Conservation (phyloP, 2,113 vertebrate genomes). For the Geococcyx californianus region DNA sequence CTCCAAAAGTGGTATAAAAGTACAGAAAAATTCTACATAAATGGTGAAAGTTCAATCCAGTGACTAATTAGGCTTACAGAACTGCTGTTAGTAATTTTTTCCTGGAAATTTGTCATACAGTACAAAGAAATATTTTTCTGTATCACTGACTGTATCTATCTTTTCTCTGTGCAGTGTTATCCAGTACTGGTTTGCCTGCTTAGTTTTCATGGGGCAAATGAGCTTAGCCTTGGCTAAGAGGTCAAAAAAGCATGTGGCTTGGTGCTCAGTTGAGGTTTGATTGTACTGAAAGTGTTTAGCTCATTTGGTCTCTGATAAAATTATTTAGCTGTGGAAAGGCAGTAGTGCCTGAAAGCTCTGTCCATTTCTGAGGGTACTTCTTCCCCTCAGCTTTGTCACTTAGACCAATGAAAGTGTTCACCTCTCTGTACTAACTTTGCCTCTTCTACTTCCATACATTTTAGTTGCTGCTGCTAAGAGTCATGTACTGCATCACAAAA, state of each 20-base stretch:
- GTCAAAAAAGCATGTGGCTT: neutral
- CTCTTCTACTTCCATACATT: neutral
- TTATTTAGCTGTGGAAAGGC: neutral
- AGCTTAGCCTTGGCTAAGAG: neutral
- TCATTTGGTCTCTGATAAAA: neutral
- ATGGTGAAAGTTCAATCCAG: neutral
- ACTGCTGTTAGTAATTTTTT: neutral
- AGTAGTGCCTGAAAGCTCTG: neutral
- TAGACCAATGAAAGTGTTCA: neutral
- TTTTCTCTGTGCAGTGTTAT: neutral
- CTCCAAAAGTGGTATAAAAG: neutral
- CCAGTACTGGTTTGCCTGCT: neutral
- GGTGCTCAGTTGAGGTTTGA: neutral
- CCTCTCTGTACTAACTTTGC: neutral
- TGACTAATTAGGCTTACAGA: neutral
- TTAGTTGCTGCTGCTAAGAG: neutral
- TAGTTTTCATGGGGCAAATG: neutral
- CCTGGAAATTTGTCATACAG: neutral
- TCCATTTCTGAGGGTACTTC: neutral
- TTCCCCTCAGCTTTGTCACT: neutral
- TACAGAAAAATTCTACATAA: neutral
- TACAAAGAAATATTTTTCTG: neutral
- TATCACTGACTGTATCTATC: rapidly evolving
- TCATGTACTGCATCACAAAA: neutral
- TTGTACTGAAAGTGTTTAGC: neutral